These are phyloP conservation scores for Empidonax traillii DNA, from an alignment of 2,113 vertebrate species.

Conservation along the genomic window DNA sequence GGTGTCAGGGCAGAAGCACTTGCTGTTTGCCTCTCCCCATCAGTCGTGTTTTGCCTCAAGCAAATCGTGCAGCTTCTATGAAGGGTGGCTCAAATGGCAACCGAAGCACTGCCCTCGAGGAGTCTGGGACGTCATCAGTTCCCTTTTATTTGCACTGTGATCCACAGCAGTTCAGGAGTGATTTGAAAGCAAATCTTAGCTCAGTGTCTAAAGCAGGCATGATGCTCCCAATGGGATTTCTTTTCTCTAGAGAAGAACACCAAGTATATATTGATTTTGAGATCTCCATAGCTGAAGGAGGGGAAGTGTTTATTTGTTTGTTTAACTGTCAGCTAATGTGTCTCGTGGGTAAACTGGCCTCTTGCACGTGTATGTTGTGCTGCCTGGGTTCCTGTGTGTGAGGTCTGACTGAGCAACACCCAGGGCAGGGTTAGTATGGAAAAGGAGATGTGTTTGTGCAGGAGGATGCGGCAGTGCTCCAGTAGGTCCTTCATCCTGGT, in stretches of 20 bases:
- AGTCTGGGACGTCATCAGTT: background rate
- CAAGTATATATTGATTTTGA: background rate
- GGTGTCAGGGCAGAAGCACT: background rate
- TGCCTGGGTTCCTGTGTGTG: background rate
- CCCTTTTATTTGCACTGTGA: background rate
- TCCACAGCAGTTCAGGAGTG: background rate
- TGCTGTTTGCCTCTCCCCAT: background rate
- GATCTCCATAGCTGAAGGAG: background rate
- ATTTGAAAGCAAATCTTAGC: background rate
- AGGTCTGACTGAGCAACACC: background rate
- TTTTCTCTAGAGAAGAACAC: background rate
- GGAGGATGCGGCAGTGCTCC: background rate
- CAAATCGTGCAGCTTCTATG: background rate
- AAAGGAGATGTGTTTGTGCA: background rate
- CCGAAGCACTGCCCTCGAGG: accelerated
- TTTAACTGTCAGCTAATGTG: background rate
- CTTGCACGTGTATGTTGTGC: background rate
- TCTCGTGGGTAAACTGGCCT: background rate
- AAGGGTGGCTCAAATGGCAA: background rate
- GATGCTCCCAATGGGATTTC: background rate
- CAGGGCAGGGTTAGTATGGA: background rate
- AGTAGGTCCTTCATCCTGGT: background rate
- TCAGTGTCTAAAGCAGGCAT: background rate
- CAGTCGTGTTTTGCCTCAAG: background rate
- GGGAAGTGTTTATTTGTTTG: background rate